phyloP scores from a whole-genome alignment of 1,140 invertebrate species.

The Cryptotermes secundus region DNA sequence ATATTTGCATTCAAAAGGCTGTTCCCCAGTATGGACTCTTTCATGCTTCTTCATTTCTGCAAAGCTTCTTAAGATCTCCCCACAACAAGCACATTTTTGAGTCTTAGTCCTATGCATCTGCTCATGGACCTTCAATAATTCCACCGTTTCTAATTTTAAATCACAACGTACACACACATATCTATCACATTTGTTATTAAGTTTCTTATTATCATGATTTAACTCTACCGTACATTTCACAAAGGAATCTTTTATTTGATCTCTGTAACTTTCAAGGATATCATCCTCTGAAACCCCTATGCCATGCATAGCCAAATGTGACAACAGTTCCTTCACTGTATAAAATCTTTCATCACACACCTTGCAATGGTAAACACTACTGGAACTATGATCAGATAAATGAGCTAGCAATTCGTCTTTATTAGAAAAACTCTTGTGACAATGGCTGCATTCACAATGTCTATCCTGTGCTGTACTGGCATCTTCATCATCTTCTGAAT shows the following conservation, averaged over 20 bases:
- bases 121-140: background rate
- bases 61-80: background rate
- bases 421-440: background rate
- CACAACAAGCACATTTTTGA: background rate
- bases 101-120: background rate
- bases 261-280: background rate
- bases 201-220: background rate
- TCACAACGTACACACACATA: background rate
- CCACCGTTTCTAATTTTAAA: background rate
- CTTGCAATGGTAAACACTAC: background rate
- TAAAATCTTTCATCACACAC: slow-evolving; percentile 6
- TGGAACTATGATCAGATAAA: background rate
- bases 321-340: background rate
- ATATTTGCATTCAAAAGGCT: background rate
- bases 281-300: background rate
- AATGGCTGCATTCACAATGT: background rate
- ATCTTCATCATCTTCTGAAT: background rate
- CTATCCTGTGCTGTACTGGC: background rate
- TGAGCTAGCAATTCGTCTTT: background rate
- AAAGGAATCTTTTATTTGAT: background rate
- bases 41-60: background rate
- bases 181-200: background rate
- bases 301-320: slow-evolving; percentile 1
- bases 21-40: background rate
- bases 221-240: background rate